These are phyloP conservation scores for Gerris buenoi DNA, from an alignment of 1,140 invertebrate species.

Conservation along the genomic window DNA sequence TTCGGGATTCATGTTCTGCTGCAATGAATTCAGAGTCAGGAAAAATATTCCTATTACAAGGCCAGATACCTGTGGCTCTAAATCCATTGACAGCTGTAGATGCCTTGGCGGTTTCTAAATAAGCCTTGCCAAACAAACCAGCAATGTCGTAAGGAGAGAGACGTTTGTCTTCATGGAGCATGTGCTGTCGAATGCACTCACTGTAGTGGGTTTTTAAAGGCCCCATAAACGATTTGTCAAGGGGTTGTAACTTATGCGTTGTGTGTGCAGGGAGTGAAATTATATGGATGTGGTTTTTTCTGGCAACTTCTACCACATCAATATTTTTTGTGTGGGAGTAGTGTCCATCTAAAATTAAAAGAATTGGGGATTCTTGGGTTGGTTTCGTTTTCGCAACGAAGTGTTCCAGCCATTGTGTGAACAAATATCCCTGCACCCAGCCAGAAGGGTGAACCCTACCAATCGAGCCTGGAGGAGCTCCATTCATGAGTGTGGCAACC, in stretches of 20 bases:
- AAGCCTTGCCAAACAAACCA: not conserved
- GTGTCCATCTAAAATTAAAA: not conserved
- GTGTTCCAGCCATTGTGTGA: not conserved
- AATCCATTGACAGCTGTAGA: not conserved
- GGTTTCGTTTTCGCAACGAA: not conserved
- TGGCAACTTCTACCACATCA: not conserved
- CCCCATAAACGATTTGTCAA: not conserved
- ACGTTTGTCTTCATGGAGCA: not conserved
- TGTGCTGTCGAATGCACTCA: not conserved
- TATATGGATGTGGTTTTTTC: not conserved
- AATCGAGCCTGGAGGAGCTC: not conserved
- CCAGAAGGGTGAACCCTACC: not conserved
- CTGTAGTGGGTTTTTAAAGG: not conserved
- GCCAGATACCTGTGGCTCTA: not conserved
- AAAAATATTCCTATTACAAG: not conserved
- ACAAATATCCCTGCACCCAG: not conserved
- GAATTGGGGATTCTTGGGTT: not conserved
- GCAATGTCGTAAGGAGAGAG: not conserved
- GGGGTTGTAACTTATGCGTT: not conserved
- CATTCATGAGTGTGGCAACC: not conserved
- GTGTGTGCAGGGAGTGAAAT: not conserved
- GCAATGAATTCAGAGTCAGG: not conserved
- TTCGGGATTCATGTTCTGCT: not conserved
- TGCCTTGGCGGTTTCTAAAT: not conserved
- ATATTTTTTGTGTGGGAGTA: not conserved